Conservation (phyloP, 1,140 invertebrate genomes). For the Pseudomyrmex concolor region DNA sequence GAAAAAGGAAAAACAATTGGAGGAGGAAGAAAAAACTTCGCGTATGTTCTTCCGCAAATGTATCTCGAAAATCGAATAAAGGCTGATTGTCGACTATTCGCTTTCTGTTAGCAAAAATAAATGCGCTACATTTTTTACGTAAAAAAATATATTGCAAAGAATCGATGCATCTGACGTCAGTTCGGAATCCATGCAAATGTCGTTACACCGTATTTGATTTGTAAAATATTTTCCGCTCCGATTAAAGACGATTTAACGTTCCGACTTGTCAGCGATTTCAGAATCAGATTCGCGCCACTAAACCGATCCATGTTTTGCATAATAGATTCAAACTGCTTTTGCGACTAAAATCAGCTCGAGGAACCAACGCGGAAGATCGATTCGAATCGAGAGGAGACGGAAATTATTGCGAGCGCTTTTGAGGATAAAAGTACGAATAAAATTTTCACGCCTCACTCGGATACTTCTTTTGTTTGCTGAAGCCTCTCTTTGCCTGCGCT, state of each 20-base stretch:
- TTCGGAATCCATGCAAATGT: no score
- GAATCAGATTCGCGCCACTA: background rate
- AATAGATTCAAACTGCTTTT: background rate
- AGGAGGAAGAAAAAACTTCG: background rate
- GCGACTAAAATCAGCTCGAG: background rate
- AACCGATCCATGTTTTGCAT: no score
- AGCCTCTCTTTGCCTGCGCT: conserved; percentile 28
- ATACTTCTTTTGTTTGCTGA: conserved; percentile 20
- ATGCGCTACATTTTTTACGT: no score
- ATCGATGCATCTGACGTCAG: no score
- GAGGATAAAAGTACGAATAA: conserved; percentile 34
- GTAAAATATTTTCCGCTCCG: no score
- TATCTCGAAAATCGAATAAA: no score
- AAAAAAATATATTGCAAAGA: no score
- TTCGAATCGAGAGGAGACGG: background rate
- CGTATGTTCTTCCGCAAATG: no score
- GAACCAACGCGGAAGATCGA: background rate
- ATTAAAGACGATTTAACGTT: no score
- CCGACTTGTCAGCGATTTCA: background rate
- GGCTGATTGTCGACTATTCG: no score
- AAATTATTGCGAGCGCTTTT: conserved; percentile 16
- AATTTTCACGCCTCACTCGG: conserved; percentile 24
- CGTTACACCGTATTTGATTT: no score
- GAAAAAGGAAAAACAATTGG: background rate
- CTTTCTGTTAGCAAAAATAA: no score